A percentile compares a stretch with the other conserved stretches of the same genome.
Conservation (phyloP, 2,888 invertebrate species). For the Chymomyza procnemis region DNA sequence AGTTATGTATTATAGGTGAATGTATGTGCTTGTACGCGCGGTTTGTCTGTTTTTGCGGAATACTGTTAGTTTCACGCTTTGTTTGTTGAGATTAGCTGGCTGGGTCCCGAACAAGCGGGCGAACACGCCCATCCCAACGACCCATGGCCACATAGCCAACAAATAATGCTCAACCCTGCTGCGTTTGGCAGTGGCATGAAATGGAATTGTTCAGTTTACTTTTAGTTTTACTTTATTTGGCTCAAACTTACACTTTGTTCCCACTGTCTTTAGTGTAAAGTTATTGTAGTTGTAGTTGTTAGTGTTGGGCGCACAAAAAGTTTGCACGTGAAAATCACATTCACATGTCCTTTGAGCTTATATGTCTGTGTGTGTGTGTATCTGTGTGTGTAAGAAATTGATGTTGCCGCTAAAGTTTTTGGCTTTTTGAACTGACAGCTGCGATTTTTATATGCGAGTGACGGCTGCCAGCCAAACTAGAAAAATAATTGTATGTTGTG, state of each 20-base stretch:
- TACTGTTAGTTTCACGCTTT: slow-evolving; percentile 56
- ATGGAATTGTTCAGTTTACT: slow-evolving; percentile 59
- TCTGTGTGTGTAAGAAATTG: slow-evolving; percentile 56
- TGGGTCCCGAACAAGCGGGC: not conserved
- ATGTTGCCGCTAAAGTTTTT: slow-evolving; percentile 69
- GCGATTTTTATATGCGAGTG: slow-evolving; percentile 61
- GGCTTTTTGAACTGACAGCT: slow-evolving; percentile 72
- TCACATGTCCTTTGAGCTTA: slow-evolving; percentile 39
- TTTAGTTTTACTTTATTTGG: slow-evolving; percentile 52
- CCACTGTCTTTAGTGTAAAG: not conserved
- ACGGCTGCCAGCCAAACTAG: slow-evolving; percentile 33
- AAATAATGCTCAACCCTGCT: slow-evolving; percentile 16
- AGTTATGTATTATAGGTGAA: not conserved
- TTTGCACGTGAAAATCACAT: slow-evolving; percentile 69
- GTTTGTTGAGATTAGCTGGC: slow-evolving; percentile 52
- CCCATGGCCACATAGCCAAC: not conserved
- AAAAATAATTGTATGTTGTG: slow-evolving; percentile 66
- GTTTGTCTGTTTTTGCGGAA: slow-evolving; percentile 62
- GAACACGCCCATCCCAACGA: not conserved
- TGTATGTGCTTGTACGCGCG: slow-evolving; percentile 37
- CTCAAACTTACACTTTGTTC: slow-evolving; percentile 43
- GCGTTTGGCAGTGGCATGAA: slow-evolving; percentile 49
- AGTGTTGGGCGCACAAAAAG: slow-evolving; percentile 29
- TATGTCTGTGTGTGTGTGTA: slow-evolving; percentile 27
- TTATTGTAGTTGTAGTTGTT: slow-evolving; percentile 7